Base-by-base conservation (phyloP, 2,888 invertebrate species). In the Alloplasta piceator region DNA sequence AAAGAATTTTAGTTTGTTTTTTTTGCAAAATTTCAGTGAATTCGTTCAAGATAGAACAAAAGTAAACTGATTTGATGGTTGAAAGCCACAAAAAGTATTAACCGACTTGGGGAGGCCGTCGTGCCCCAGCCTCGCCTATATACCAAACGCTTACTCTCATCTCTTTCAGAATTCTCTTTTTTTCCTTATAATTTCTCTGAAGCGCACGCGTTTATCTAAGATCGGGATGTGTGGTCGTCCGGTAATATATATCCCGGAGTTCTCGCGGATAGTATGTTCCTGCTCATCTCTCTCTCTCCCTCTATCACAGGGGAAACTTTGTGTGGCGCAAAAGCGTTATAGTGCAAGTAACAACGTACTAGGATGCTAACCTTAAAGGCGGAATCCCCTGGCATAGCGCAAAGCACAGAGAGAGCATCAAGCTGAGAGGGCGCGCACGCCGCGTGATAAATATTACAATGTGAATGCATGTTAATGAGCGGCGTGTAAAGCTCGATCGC, bases 381-480 rank as follows among this genome's bases (percentile, higher is more conserved):
- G 75, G 52, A 55, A 58, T 58, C 66, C 58, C 60, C 58, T 16
- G 48, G 64, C 36, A 70, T 74, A 67, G 63, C 50, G 56, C 50
- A 12, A 52, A 2, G 66, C 48, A 41, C 75, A 38, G 67, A 41
- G 67, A 50, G 50, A 46, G 46, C 38, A 66, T 48, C 71, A 38
- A 48, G 26, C n/a, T 39, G n/a, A 58, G 70, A 74, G 64, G 39
- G 66, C 71, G 73, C 73, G 38, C 66, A 56, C 66, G 56, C 72
- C 70, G 78, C 70, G 81, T 86, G 87, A 90, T 90, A 90, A 90
- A 89, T 90, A 90, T 90, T 89, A 84, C 89, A 84, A 86, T 87
- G 90, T 90, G 90, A 90, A 90, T 91, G 90, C 90, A 89, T 89
- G 89, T 90, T 91, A 90, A 90, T 90, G 90, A 90, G 88, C 88